These are phyloP conservation scores for Sanderia malayensis DNA, from an alignment of 30 jellyfish, hydroid and myxozoan genomes.

Conservation along the genomic window DNA sequence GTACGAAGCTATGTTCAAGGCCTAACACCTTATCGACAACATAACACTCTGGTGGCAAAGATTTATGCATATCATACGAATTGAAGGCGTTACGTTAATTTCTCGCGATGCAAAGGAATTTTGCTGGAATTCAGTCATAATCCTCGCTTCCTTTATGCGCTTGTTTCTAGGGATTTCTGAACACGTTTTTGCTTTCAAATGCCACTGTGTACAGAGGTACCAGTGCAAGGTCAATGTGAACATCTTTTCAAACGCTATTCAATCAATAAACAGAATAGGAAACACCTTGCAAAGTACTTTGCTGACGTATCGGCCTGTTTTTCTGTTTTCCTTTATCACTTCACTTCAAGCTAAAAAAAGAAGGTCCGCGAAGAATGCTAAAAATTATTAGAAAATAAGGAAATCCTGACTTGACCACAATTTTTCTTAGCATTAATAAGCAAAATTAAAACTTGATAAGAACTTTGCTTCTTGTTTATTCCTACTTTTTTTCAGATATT, in stretches of 20 bases:
- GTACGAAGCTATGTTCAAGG: neutral
- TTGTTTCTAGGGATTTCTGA: neutral
- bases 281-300: neutral
- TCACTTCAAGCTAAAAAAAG: neutral
- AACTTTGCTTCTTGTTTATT: too few relatives aligned
- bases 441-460: too few relatives aligned
- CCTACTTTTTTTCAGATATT: too few relatives aligned
- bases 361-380: too few relatives aligned
- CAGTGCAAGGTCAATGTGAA: neutral
- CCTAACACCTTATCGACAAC: neutral
- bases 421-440: too few relatives aligned
- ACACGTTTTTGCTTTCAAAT: neutral
- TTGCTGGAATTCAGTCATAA: neutral
- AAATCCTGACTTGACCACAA: too few relatives aligned
- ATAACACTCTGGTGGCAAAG: neutral
- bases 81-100: neutral
- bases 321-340: neutral
- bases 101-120: neutral
- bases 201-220: neutral
- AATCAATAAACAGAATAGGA: neutral
- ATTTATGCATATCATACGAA: neutral
- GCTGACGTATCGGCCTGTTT: neutral
- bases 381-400: too few relatives aligned
- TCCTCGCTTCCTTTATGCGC: neutral
- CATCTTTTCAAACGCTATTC: neutral